Conservation (phyloP, 2,113 vertebrate species). For the Morphnarchus princeps region DNA sequence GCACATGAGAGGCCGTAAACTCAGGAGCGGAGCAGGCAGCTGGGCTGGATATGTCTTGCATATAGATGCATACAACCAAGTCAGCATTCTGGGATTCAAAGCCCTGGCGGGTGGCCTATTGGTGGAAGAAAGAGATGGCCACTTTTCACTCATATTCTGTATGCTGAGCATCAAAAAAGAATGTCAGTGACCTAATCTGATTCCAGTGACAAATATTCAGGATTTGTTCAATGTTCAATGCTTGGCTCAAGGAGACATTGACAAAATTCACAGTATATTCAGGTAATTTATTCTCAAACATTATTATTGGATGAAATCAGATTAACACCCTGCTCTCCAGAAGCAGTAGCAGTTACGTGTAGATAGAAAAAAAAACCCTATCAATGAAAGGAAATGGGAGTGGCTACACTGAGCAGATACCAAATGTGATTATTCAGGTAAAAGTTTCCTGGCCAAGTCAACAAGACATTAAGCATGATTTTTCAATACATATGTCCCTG, state of each 20-base stretch:
- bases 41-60: neutral
- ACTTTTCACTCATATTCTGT: neutral
- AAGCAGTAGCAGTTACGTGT: neutral
- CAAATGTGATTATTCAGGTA: neutral
- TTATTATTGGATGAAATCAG: neutral
- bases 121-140: neutral
- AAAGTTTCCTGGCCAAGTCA: neutral
- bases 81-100: neutral
- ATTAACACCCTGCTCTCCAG: neutral
- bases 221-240: neutral
- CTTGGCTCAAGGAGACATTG: neutral
- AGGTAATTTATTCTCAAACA: neutral
- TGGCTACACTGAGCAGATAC: neutral
- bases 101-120: no score
- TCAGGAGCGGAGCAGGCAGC: neutral
- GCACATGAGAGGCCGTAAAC: fast-evolving
- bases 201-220: neutral
- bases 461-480: neutral
- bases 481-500: neutral
- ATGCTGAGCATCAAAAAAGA: neutral
- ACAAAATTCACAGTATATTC: neutral
- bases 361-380: neutral
- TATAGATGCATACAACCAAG: neutral
- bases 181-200: neutral
- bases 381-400: neutral